Evolutionary conservation across 2,888 invertebrate genomes (phyloP), one percentile per base, ranked within the genome.

Genomic region (Auanema sp.): DNA sequence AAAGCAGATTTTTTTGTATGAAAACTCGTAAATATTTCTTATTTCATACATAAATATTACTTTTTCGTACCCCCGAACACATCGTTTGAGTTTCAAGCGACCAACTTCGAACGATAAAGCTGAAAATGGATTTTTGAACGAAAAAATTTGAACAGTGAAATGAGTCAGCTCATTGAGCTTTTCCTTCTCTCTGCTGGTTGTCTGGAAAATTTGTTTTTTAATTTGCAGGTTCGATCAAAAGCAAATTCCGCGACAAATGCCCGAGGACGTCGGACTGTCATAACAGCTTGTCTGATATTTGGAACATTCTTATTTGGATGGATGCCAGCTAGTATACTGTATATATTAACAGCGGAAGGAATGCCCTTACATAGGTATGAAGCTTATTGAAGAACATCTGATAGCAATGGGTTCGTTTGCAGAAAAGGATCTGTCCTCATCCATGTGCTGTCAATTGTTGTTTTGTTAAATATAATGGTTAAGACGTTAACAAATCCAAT

Each of bases 401-500:
- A 23, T n/a, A 10, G 3, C 25, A 6, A 3, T 23, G 18, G 57
- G 57, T 58, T 6, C n/a, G 42, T 64, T 56, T 56, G 2, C 41
- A 57, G 65, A 11, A 66, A 65, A 40, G 58, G 61, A 18, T 62
- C 57, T 43, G 60, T 72, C 14, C 58, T 56, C 42, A 68, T 74
- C 23, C 67, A 68, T 5, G 54, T 75, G 4, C 47, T 75, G 41
- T 75, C 75, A 10, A 84, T 85, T 58, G 89, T 89, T 80, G 84
- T 69, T 2, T 52, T 77, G 53, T 54, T 86, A 16, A 85, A 89
- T 58, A 85, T 89, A 50, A 88, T 89, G 54, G 83, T 89, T 69
- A 89, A 89, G 80, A 88, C 89, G 50, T 83, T 89, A 61, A 86
- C 87, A 43, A 89, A 89, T 83, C 89, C 89, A 0, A 88, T 89